phyloP scores from a whole-genome alignment of 2,797 vertebrate species.

The Otolemur crassicaudatus region DNA sequence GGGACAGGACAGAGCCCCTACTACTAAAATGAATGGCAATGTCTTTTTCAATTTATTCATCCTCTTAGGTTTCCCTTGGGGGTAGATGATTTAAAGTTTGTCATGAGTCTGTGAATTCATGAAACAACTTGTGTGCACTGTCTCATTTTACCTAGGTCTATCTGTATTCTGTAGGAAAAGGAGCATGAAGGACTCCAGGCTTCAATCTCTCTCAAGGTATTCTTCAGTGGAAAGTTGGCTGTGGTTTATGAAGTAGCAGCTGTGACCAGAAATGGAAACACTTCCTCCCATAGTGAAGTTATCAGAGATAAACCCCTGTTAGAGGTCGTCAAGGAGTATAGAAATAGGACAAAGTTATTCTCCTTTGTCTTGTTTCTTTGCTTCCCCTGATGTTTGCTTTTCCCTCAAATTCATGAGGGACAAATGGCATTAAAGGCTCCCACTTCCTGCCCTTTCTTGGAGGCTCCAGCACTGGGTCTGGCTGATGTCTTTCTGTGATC shows the following conservation, averaged over 20 bases:
- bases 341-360: not conserved
- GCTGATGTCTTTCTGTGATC: not conserved
- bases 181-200: not conserved
- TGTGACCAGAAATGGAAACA: conserved; percentile 6
- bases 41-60: not conserved
- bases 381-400: not conserved
- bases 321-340: not conserved
- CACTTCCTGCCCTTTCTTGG: not conserved
- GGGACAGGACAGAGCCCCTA: not conserved
- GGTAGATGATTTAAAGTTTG: conserved; percentile 21
- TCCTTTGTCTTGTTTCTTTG: conserved; percentile 5
- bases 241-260: not conserved
- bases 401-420: not conserved
- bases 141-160: not conserved
- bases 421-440: not conserved
- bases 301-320: not conserved
- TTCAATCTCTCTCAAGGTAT: not conserved
- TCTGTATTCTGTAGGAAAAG: not conserved
- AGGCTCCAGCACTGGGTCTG: not conserved
- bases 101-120: not conserved
- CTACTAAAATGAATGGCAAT: not conserved
- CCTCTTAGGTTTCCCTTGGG: conserved; percentile 23
- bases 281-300: not conserved
- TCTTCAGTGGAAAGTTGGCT: not conserved
- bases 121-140: not conserved